phyloP scores from a whole-genome alignment of 2,888 invertebrate genomes.

The Ctena decussata region DNA sequence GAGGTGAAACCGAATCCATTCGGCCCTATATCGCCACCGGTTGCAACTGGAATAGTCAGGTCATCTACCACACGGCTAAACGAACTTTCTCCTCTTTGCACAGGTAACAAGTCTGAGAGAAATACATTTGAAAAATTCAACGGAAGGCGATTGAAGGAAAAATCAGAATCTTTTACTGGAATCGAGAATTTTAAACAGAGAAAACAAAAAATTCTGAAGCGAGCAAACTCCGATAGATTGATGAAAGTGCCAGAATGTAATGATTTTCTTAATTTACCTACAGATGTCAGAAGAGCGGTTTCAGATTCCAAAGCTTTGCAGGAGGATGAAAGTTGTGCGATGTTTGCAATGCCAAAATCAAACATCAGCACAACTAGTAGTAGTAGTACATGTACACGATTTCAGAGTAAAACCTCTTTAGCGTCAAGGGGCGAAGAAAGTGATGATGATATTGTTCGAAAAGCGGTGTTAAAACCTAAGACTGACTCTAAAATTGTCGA shows the following conservation, averaged over 20 bases:
- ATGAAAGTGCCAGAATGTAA: neutral
- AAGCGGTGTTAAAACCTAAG: no score
- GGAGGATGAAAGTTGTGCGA: no score
- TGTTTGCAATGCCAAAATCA: no score
- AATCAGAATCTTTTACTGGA: neutral
- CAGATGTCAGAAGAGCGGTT: neutral
- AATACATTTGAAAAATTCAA: neutral
- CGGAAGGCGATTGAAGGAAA: neutral
- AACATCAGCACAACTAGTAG: no score
- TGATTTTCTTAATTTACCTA: neutral
- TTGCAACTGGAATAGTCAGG: neutral
- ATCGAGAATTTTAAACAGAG: neutral
- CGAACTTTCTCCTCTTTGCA: neutral
- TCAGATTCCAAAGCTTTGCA: neutral
- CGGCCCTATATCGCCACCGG: neutral
- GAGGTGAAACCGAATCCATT: neutral
- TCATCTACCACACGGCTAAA: neutral
- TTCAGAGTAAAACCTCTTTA: no score
- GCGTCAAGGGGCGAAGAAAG: no score
- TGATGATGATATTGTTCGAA: no score
- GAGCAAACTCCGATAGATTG: neutral
- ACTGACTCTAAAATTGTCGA: no score
- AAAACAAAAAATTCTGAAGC: neutral
- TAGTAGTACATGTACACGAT: no score
- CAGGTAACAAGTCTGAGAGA: neutral